Evolutionary conservation across 2,797 vertebrate genomes (phyloP).

Genomic region (Intellagama lesueurii): DNA sequence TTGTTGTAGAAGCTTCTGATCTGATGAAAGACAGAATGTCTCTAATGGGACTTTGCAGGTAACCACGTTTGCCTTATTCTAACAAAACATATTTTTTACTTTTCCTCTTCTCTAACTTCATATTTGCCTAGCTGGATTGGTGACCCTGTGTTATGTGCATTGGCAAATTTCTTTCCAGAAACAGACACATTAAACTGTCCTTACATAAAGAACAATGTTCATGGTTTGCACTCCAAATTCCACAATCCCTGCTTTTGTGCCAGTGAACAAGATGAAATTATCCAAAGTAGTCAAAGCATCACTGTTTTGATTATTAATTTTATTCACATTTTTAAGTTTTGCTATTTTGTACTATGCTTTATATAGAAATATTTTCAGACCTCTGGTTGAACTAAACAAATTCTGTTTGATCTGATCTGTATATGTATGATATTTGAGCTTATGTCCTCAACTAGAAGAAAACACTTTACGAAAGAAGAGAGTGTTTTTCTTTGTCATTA

Average conservation of each 20-base stretch:
- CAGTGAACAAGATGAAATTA: background rate
- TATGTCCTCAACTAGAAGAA: background rate
- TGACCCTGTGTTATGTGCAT: background rate
- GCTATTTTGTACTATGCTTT: background rate
- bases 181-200: background rate
- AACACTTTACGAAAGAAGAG: background rate
- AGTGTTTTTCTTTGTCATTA: background rate
- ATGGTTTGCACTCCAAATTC: background rate
- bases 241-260: background rate
- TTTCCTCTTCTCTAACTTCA: background rate
- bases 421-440: background rate
- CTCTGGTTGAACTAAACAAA: background rate
- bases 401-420: background rate
- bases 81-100: slow-evolving; percentile 14
- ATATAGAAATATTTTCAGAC: background rate
- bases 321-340: background rate
- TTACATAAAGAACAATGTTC: background rate
- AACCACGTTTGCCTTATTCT: slow-evolving; percentile 55
- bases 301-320: background rate
- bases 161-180: background rate
- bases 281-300: background rate
- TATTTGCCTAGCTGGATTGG: background rate
- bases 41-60: slow-evolving; percentile 91
- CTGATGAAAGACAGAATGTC: slow-evolving; percentile 96
- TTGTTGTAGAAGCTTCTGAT: slow-evolving; percentile 91